A percentile compares a stretch with the other conserved stretches of the same genome.
phyloP scores from a whole-genome alignment of 2,797 vertebrate genomes.

The Chelon labrosus region DNA sequence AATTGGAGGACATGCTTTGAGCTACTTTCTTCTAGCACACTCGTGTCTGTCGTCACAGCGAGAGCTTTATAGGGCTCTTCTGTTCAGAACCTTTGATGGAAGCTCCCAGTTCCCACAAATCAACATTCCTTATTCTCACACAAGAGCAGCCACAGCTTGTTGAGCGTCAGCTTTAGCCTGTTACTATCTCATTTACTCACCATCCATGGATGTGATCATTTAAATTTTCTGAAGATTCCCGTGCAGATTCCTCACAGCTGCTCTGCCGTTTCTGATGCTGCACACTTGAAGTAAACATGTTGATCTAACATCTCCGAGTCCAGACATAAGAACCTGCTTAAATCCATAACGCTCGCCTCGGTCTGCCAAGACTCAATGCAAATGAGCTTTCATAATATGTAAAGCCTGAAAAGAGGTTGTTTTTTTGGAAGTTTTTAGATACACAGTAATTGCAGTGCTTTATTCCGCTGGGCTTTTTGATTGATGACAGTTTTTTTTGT shows the following conservation, averaged over 20 bases:
- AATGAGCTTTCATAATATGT: conserved; percentile 41
- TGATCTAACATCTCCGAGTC: conserved; percentile 46
- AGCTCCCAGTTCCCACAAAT: conserved; percentile 61
- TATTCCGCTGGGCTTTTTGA: conserved; percentile 23
- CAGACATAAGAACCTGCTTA: conserved; percentile 50
- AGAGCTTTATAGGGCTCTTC: conserved; percentile 35
- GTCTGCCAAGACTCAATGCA: conserved; percentile 47
- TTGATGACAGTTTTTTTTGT: conserved; percentile 38
- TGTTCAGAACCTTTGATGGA: conserved; percentile 54
- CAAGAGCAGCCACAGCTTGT: conserved; percentile 58
- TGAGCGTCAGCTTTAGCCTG: conserved; percentile 44
- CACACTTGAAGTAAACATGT: conserved; percentile 43
- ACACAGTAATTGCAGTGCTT: conserved; percentile 44
- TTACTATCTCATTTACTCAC: conserved; percentile 50
- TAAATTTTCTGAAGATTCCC: conserved; percentile 47
- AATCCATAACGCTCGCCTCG: conserved; percentile 42
- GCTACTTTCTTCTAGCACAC: conserved; percentile 33
- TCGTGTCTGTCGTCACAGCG: conserved; percentile 46
- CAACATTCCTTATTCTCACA: conserved; percentile 57
- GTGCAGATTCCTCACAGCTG: conserved; percentile 49
- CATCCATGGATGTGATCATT: conserved; percentile 56
- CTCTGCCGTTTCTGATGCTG: conserved; percentile 32
- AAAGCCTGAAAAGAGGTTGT: conserved; percentile 44
- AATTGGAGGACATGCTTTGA: conserved; percentile 47
- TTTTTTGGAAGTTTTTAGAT: conserved; percentile 40